Percentiles rank a stretch among this genome's conserved stretches.
phyloP scores from a whole-genome alignment of 53 echinoderm and acorn worm genomes.

The Echinometra lucunter region DNA sequence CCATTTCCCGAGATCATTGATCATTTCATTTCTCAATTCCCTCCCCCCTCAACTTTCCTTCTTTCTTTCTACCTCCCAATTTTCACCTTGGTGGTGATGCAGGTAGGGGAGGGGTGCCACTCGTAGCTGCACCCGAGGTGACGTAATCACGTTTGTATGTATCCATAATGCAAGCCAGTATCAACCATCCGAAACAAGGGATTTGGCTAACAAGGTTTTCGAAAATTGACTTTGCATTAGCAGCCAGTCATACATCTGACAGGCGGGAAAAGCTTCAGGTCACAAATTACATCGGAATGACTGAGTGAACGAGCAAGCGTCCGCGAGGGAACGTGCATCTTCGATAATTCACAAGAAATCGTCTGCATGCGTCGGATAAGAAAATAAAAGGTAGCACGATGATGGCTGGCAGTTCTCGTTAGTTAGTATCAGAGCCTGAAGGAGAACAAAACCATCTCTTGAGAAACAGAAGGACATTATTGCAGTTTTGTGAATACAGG shows the following conservation, averaged over 20 bases:
- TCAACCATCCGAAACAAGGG: not conserved
- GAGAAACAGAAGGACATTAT: not conserved
- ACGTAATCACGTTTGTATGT: not conserved
- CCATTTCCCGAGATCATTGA: too few species aligned
- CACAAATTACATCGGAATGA: not conserved
- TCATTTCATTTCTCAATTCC: too few species aligned
- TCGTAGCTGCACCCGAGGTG: not conserved
- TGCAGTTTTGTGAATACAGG: not conserved
- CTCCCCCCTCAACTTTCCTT: too few species aligned
- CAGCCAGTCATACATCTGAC: slow-evolving; percentile 2
- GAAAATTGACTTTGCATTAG: not conserved
- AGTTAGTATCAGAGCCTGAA: not conserved
- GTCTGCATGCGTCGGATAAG: not conserved
- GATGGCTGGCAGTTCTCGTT: not conserved
- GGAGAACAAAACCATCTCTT: not conserved
- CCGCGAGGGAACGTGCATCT: not conserved
- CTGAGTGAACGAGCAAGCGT: not conserved
- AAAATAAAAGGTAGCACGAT: not conserved
- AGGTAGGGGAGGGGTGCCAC: too few species aligned
- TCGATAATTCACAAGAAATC: not conserved
- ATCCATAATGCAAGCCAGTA: not conserved
- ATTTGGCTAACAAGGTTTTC: not conserved
- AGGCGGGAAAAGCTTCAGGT: not conserved
- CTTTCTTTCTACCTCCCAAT: too few species aligned
- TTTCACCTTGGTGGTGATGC: too few species aligned